Evolutionary conservation across 2,888 invertebrate species (phyloP), one percentile per base, ranked within the genome.

Genomic region (Drosophila mettleri): DNA sequence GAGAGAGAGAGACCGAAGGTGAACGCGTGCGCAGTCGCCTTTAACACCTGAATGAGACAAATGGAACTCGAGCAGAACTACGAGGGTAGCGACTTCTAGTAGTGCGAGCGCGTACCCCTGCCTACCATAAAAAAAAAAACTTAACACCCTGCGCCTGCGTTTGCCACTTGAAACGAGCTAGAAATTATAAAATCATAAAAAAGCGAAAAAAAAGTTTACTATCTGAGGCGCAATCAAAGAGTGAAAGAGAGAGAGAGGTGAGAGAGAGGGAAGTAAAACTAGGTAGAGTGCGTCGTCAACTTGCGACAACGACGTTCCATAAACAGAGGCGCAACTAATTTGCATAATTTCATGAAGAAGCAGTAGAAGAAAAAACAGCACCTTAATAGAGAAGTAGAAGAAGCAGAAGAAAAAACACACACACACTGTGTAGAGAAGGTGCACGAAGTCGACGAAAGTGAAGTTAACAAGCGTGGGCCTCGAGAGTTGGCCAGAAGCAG

Each of bases 171-270:
- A 85, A 76, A 64, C 58, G 55, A 69, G 62, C 74, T 68, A 72
- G 76, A 87, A 82, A 87, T 85, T 86, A 87, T 80, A 85, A 87
- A 82, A 85, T 74, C 80, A 82, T 87, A 78, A 86, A 86, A 80
- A 69, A 43, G 38, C 12, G 38, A 27, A 53, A 34, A 46, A 71
- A 66, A 60, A 49, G 51, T n/a, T 51, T 36, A n/a, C 58, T 62
- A 77, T 63, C 69, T 66, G 33, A 48, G 51, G 41, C 36, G n/a
- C 43, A 73, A 69, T 69, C 63, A 63, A 57, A 27, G 20, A 33
- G 14, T n/a, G 18, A 58, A 51, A 55, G 14, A 16, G 31, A 51
- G 7, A 72, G 51, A 49, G 61, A 68, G 10, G 2, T 3, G n/a
- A 38, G 12, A 39, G 39, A 43, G 43, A 62, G 36, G 48, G 22